Percentiles rank a stretch among this genome's conserved stretches.
These are phyloP conservation scores for Lucifuga dentata DNA, from an alignment of 2,113 vertebrate genomes.

Conservation along the genomic window DNA sequence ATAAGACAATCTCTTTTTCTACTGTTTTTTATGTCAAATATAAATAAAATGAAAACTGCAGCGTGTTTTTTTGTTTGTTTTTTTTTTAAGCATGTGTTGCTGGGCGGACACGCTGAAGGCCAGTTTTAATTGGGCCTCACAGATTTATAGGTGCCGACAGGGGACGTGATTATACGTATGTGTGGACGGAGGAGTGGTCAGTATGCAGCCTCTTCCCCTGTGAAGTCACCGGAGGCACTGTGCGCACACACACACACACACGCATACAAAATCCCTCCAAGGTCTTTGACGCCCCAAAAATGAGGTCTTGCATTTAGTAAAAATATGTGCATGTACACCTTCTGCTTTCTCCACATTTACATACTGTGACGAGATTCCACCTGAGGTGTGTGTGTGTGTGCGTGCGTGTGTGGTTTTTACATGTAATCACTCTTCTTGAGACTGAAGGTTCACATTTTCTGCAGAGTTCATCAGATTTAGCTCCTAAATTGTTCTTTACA, in stretches of 20 bases:
- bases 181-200: conserved; percentile 72
- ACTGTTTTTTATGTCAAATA: conserved; percentile 57
- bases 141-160: conserved; percentile 82
- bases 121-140: conserved; percentile 78
- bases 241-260: conserved; percentile 44
- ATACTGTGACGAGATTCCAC: conserved; percentile 51
- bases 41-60: conserved; percentile 25
- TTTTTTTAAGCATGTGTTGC: conserved; percentile 36
- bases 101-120: conserved; percentile 73
- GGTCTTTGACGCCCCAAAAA: conserved; percentile 67
- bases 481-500: too few species aligned
- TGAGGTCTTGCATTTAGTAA: conserved; percentile 69
- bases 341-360: conserved; percentile 63
- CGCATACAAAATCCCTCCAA: conserved; percentile 52
- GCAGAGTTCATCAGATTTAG: too few species aligned
- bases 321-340: conserved; percentile 69
- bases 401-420: neutral
- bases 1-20: conserved; percentile 27
- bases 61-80: neutral
- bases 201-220: conserved; percentile 68
- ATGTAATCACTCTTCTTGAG: conserved; percentile 1
- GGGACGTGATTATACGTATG: conserved; percentile 76
- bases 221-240: conserved; percentile 71
- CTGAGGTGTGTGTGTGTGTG: conserved; percentile 43
- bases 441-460: too few species aligned